Conservation (phyloP, 2,113 vertebrate species). For the Rostratula benghalensis region DNA sequence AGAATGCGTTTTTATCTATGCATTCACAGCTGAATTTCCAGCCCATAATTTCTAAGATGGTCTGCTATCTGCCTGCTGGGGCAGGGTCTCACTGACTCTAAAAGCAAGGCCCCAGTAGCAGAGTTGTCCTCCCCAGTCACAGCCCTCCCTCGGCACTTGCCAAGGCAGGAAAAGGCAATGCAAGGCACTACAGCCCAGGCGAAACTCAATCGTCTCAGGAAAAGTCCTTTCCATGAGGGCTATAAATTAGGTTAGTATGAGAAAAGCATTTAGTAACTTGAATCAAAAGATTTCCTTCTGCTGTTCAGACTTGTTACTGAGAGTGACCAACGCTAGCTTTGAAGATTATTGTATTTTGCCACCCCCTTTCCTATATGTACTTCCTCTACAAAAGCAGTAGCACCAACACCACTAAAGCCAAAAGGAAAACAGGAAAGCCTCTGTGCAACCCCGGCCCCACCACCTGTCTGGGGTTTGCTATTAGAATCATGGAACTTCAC, state of each 20-base stretch:
- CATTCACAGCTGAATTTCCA: not conserved
- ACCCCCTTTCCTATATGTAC: not conserved
- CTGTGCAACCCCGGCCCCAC: not conserved
- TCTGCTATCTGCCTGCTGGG: not conserved
- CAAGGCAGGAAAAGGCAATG: not conserved
- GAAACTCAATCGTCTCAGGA: not conserved
- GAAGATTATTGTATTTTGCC: not conserved
- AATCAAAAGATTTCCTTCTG: constrained; percentile 5
- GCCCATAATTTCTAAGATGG: not conserved
- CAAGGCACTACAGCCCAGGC: not conserved
- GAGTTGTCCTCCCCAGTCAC: rapidly evolving
- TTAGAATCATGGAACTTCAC: too few relatives aligned
- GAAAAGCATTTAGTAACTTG: not conserved
- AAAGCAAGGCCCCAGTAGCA: rapidly evolving
- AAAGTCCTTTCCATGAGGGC: not conserved
- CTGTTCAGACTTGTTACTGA: not conserved
- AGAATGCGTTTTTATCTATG: rapidly evolving
- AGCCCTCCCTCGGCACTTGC: not conserved
- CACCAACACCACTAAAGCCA: not conserved
- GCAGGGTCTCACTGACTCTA: not conserved
- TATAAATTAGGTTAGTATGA: not conserved
- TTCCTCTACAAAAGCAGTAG: not conserved
- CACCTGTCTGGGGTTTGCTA: not conserved
- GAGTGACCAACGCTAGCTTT: not conserved
- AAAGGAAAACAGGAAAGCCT: not conserved